Percentiles rank a stretch among this genome's conserved stretches.
phyloP scores from a whole-genome alignment of 1,140 invertebrate species.

The Sycobia sp. region DNA sequence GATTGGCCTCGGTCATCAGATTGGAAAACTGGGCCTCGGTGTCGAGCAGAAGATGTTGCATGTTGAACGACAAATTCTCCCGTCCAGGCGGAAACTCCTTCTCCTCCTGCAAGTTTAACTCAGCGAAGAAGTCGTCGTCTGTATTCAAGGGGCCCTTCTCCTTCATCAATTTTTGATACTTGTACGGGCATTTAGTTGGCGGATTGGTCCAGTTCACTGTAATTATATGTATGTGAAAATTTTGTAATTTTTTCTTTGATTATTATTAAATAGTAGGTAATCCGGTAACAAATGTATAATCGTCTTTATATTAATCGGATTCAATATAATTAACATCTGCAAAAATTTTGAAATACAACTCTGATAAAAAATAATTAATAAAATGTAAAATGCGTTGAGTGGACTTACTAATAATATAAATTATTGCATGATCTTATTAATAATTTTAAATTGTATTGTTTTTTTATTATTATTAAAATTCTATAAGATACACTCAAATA shows the following conservation, averaged over 20 bases:
- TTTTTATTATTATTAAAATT: too few relatives aligned
- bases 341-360: constrained; percentile 26
- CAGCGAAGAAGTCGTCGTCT: constrained; percentile 42
- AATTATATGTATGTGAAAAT: too few relatives aligned
- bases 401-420: background rate
- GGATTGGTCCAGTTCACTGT: constrained; percentile 26
- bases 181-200: constrained; percentile 12
- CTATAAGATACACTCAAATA: too few relatives aligned
- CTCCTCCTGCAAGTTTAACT: constrained; percentile 32
- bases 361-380: constrained; percentile 15
- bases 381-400: too few relatives aligned
- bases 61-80: constrained; percentile 47
- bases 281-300: background rate
- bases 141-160: background rate
- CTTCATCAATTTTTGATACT: constrained; percentile 16
- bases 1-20: constrained; percentile 40
- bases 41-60: constrained; percentile 47
- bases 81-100: constrained; percentile 42
- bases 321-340: background rate
- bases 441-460: background rate
- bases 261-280: background rate
- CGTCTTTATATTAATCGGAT: background rate
- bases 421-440: background rate
- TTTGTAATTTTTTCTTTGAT: background rate
- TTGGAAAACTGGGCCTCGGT: constrained; percentile 42